These are phyloP conservation scores for Sorex fumeus DNA, from an alignment of 2,113 vertebrate genomes.

Conservation along the genomic window DNA sequence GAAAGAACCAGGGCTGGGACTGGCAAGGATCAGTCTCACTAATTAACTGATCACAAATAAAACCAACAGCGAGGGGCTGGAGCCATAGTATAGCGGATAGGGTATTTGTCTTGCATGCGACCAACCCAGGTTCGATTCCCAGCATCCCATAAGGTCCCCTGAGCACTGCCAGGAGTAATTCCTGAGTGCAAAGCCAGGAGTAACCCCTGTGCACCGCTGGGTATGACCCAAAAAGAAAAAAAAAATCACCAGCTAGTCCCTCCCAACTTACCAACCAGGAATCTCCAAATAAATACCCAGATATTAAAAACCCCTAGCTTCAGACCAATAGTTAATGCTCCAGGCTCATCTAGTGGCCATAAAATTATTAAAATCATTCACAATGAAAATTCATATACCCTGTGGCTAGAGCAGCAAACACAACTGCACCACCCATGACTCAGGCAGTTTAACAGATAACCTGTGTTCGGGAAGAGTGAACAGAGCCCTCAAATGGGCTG, in stretches of 20 bases:
- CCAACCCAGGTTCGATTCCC: no score
- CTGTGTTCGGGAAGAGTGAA: not conserved
- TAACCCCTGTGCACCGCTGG: no score
- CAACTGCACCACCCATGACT: not conserved
- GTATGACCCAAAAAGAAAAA: conserved; percentile 46
- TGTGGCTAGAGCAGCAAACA: conserved; percentile 33
- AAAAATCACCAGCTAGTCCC: conserved; percentile 48
- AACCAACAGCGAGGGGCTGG: no score
- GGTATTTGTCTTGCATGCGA: no score
- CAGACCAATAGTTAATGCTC: conserved; percentile 38
- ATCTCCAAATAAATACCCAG: conserved; percentile 60
- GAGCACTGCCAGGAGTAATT: no score
- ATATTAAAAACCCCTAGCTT: conserved; percentile 68
- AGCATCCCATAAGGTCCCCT: no score
- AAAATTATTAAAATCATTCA: conserved; percentile 63
- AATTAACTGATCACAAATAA: conserved; percentile 27
- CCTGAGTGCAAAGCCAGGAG: no score
- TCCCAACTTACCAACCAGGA: conserved; percentile 40
- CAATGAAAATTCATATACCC: conserved; percentile 53
- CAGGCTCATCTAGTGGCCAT: conserved; percentile 26
- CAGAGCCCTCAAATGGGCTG: not conserved
- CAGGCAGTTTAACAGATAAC: conserved; percentile 19
- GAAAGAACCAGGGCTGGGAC: not conserved
- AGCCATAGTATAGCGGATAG: no score
- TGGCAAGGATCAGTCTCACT: not conserved